Evolutionary conservation across 2,888 invertebrate genomes (phyloP).

Genomic region (Bibio marci): DNA sequence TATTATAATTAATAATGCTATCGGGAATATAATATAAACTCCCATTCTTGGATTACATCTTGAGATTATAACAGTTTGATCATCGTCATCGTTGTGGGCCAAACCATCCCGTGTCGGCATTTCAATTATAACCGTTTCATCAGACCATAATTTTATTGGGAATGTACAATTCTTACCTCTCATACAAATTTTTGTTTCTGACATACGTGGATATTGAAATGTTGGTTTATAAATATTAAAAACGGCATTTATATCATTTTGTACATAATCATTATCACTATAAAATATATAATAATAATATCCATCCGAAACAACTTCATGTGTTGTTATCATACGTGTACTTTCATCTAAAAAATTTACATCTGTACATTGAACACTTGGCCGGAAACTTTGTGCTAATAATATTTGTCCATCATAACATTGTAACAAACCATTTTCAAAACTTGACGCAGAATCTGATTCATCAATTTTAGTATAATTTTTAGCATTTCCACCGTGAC

Average conservation of each 20-base stretch:
- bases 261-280: slow-evolving; percentile 65
- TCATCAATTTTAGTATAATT: slow-evolving; percentile 34
- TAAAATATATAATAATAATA: slow-evolving; percentile 84
- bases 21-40: slow-evolving; percentile 64
- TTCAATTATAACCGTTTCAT: slow-evolving; percentile 68
- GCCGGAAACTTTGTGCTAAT: slow-evolving; percentile 52
- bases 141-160: slow-evolving; percentile 49
- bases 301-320: slow-evolving; percentile 56
- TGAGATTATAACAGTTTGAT: slow-evolving; percentile 53
- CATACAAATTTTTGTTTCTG: slow-evolving; percentile 47
- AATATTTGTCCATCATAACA: slow-evolving; percentile 64
- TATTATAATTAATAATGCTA: slow-evolving; percentile 56
- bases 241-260: slow-evolving; percentile 64
- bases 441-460: slow-evolving; percentile 62
- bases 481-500: slow-evolving; percentile 53
- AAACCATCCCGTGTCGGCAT: slow-evolving; percentile 67
- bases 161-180: slow-evolving; percentile 66
- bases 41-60: slow-evolving; percentile 64
- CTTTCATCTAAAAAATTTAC: slow-evolving; percentile 46
- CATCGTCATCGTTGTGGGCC: slow-evolving; percentile 49
- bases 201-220: slow-evolving; percentile 55
- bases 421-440: slow-evolving; percentile 55
- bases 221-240: slow-evolving; percentile 76
- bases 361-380: slow-evolving; percentile 47
- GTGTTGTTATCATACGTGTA: slow-evolving; percentile 49